Evolutionary conservation across 1,140 invertebrate genomes (phyloP).

Genomic region (Stratiolaelaps scimitus): DNA sequence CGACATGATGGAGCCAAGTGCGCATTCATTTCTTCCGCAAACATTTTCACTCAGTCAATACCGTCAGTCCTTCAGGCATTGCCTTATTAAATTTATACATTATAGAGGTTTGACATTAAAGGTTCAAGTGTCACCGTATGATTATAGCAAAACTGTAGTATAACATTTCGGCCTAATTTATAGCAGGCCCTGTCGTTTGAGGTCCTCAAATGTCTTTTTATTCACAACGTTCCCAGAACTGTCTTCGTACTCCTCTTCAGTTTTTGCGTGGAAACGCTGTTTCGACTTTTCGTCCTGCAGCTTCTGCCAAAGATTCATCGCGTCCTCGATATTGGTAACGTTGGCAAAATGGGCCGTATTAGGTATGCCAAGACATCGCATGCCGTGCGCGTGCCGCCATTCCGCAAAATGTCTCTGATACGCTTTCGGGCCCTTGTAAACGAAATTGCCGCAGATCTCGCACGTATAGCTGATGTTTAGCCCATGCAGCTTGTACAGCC

Average conservation of each 20-base stretch:
- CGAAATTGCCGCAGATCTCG: slow-evolving; percentile 99
- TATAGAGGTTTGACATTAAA: background rate
- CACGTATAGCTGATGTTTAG: slow-evolving; percentile 98
- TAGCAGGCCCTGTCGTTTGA: slow-evolving; percentile 91
- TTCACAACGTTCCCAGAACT: slow-evolving; percentile 96
- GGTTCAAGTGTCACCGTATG: background rate
- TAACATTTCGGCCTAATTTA: slow-evolving; percentile 42
- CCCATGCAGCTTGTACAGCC: slow-evolving; percentile 98
- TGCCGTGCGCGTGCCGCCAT: slow-evolving; percentile 98
- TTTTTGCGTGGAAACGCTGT: slow-evolving; percentile 88
- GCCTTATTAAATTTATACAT: too few relatives aligned
- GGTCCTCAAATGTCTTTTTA: slow-evolving; percentile 93
- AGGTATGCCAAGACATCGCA: slow-evolving; percentile 95
- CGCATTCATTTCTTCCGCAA: too few relatives aligned
- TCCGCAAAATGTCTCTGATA: slow-evolving; percentile 99
- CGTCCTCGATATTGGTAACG: slow-evolving; percentile 97
- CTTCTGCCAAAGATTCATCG: slow-evolving; percentile 90
- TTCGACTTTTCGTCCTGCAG: slow-evolving; percentile 84
- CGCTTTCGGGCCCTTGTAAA: slow-evolving; percentile 98
- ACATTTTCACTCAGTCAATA: too few relatives aligned
- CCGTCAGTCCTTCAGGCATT: too few relatives aligned
- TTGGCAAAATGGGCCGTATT: slow-evolving; percentile 99
- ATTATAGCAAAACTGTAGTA: slow-evolving; percentile 23
- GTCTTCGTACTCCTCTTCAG: slow-evolving; percentile 94
- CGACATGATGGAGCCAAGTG: background rate